Evolutionary conservation across 2,113 vertebrate genomes (phyloP).

Genomic region (Syngnathus floridae): DNA sequence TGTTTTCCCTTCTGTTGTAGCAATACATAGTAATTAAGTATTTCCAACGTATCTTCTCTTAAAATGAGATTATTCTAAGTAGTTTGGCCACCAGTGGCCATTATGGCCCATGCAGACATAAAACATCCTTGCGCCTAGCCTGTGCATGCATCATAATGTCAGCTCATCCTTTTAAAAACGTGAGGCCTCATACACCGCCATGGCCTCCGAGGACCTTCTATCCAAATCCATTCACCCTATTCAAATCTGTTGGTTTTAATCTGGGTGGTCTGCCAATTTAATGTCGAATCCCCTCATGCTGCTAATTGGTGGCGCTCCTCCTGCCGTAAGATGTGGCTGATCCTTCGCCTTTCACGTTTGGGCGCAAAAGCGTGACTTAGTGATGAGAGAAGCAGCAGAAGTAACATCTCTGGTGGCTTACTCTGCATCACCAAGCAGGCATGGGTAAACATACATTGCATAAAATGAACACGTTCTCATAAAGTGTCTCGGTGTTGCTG

Average conservation of each 20-base stretch:
- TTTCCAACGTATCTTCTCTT: constrained; percentile 10
- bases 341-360: constrained; percentile 43
- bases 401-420: constrained; percentile 27
- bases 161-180: constrained; percentile 59
- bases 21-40: constrained; percentile 11
- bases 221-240: constrained; percentile 48
- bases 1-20: constrained; percentile 26
- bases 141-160: constrained; percentile 67
- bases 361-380: constrained; percentile 34
- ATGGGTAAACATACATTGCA: constrained; percentile 30
- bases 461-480: constrained; percentile 22
- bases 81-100: constrained; percentile 18
- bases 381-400: constrained; percentile 35
- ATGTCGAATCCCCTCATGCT: constrained; percentile 40
- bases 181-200: constrained; percentile 35
- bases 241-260: constrained; percentile 60
- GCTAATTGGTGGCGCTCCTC: constrained; percentile 53
- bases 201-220: constrained; percentile 35
- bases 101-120: constrained; percentile 5
- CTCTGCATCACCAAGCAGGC: constrained; percentile 15
- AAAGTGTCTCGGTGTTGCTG: neutral
- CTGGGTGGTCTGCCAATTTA: constrained; percentile 53
- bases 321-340: constrained; percentile 46
- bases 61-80: constrained; percentile 24
- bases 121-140: constrained; percentile 22